phyloP scores from a whole-genome alignment of 1,140 invertebrate genomes.

The Ostrea edulis region DNA sequence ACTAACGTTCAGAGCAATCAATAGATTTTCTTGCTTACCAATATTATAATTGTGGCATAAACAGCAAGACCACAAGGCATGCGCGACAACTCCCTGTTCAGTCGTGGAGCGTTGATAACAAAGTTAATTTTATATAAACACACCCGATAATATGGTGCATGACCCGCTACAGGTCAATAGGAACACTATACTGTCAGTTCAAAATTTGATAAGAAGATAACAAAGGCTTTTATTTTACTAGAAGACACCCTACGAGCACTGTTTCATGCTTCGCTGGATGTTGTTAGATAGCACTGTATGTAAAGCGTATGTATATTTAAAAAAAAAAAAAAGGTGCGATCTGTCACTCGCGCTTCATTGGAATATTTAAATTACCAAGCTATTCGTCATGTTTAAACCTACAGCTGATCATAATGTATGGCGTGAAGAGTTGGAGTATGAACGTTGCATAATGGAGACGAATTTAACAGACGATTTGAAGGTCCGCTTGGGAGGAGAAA shows the following conservation, averaged over 20 bases:
- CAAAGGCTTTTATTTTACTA: not conserved
- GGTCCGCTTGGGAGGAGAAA: not conserved
- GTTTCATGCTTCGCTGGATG: not conserved
- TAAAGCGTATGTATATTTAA: not conserved
- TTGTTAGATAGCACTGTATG: not conserved
- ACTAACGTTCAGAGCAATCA: too few relatives aligned
- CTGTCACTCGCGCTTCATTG: not conserved
- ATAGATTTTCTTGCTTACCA: too few relatives aligned
- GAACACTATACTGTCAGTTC: too few relatives aligned
- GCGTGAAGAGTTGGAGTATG: not conserved
- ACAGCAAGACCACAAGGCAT: not conserved
- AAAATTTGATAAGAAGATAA: not conserved
- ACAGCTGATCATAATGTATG: not conserved
- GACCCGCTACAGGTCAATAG: not conserved
- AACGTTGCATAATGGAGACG: not conserved
- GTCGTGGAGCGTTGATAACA: not conserved
- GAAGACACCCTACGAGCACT: not conserved
- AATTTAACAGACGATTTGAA: conserved; percentile 23
- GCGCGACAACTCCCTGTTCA: not conserved
- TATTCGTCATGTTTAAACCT: not conserved
- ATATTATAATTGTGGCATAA: too few relatives aligned
- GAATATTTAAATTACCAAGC: conserved; percentile 31
- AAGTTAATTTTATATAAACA: not conserved
- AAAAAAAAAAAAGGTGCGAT: not conserved
- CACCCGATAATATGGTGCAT: not conserved